Base-by-base conservation (phyloP, 2,888 invertebrate genomes). In the Heteromyza rotundicornis region DNA sequence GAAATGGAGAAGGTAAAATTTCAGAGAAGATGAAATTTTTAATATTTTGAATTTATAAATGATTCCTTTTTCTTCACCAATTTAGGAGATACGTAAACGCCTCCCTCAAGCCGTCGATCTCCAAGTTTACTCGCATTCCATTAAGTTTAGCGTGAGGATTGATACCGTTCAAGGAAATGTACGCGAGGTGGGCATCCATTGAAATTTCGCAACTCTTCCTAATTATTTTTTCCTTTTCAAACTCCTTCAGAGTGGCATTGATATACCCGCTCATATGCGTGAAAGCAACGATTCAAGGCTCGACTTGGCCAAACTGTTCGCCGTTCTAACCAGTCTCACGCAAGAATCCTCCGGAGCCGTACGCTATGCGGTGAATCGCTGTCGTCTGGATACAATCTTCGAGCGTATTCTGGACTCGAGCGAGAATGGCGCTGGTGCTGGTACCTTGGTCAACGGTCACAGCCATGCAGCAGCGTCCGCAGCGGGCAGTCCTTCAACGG, bases 331-430 rank as follows among this genome's bases (percentile, higher is more conserved):
- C 50, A 56, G 40, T 8, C 66, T 80, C 1, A 70, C 72, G 1
- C 53, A 66, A 16, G 70, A 73, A 53, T 67, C 70, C 52, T 44
- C 66, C 2, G 51, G 53, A 16, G 63, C 71, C 7, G 67, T 77
- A 5, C 74, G 76, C 10, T 81, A 77, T 54, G 76, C 82, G 3
- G 71, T 83, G 22, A 79, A 70, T 32, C 79, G 78, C 35, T 83
- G 83, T 52, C 78, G 79, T 22, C 71, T 84, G 44, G 83, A 84
- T 70, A 74, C 80, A 1, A 76, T 82, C n/a, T 82, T 83, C 36
- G 83, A 83, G 66, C 75, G 78, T 49, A 79, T 83, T 52, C 67
- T 83, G 23, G 82, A 82, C 55, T 74, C 63, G 20, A 75, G 69
- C 59, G 74, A 75, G 24, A 63, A 64, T 27, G 63, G 60, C 8